Evolutionary conservation across 37 sponge, comb jelly and placozoan species (phyloP).

Genomic region (Oopsacas minuta): DNA sequence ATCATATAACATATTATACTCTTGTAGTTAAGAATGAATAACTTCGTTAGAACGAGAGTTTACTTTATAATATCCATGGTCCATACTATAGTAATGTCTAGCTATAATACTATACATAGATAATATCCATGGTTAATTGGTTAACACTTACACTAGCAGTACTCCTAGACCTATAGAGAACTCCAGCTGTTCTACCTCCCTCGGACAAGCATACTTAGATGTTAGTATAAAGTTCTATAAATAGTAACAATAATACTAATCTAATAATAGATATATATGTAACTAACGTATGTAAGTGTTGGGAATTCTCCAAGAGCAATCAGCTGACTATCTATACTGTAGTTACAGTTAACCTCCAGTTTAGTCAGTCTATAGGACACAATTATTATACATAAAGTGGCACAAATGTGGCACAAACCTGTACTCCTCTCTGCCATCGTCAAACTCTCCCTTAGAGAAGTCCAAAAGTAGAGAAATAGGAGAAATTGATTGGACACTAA

Average conservation of each 20-base stretch:
- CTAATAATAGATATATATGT: neutral
- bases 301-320: neutral
- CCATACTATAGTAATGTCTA: too few species aligned
- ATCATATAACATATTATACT: neutral
- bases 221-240: neutral
- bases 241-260: neutral
- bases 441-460: slow-evolving; percentile 6
- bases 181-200: neutral
- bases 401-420: neutral
- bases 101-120: too few species aligned
- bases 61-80: neutral
- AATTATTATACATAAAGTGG: neutral
- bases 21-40: too few species aligned
- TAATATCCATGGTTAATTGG: neutral
- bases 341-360: neutral
- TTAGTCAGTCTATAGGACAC: neutral
- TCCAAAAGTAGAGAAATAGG: neutral
- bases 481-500: neutral
- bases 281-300: neutral
- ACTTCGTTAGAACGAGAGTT: too few species aligned
- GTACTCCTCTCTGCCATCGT: neutral
- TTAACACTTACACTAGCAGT: neutral
- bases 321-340: neutral
- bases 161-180: neutral
- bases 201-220: neutral